Evolutionary conservation across 1,140 invertebrate genomes (phyloP).

Genomic region (Semibalanus balanoides): DNA sequence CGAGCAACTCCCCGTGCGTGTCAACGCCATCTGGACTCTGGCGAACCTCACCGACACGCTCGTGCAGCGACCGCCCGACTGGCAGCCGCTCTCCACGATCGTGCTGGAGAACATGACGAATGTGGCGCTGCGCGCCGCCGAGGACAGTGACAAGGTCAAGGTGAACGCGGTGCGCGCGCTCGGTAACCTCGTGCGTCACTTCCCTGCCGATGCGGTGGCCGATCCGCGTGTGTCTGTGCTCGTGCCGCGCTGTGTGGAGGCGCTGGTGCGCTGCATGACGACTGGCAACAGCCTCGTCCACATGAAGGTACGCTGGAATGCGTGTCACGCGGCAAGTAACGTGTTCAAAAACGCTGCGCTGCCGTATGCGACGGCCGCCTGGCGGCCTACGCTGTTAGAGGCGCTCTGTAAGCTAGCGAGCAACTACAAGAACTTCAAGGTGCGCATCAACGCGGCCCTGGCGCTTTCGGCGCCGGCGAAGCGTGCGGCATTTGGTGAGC

Average conservation of each 20-base stretch:
- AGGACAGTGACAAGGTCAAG: constrained; percentile 37
- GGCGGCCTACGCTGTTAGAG: constrained; percentile 40
- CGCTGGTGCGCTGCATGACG: constrained; percentile 48
- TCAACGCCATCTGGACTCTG: constrained; percentile 69
- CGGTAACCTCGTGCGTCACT: constrained; percentile 56
- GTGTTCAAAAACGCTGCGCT: constrained; percentile 49
- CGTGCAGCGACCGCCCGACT: not conserved
- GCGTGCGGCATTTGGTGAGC: constrained; percentile 25
- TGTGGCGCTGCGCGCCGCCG: constrained; percentile 12
- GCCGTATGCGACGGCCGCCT: constrained; percentile 35
- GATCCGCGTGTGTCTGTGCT: constrained; percentile 34
- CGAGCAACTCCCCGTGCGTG: constrained; percentile 37
- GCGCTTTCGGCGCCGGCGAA: constrained; percentile 46
- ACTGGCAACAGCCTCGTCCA: constrained; percentile 40
- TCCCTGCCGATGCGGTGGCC: constrained; percentile 38
- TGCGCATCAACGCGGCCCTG: constrained; percentile 64
- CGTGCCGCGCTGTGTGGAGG: constrained; percentile 36
- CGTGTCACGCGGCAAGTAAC: constrained; percentile 69
- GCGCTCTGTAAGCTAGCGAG: constrained; percentile 37
- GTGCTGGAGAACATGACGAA: not conserved
- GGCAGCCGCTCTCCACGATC: not conserved
- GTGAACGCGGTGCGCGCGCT: constrained; percentile 62
- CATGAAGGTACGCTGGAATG: constrained; percentile 80
- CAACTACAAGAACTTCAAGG: constrained; percentile 47
- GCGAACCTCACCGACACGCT: constrained; percentile 67